Evolutionary conservation across 2,797 vertebrate species (phyloP), one percentile per base, ranked within the genome.

Genomic region (Sebastes umbrosus): DNA sequence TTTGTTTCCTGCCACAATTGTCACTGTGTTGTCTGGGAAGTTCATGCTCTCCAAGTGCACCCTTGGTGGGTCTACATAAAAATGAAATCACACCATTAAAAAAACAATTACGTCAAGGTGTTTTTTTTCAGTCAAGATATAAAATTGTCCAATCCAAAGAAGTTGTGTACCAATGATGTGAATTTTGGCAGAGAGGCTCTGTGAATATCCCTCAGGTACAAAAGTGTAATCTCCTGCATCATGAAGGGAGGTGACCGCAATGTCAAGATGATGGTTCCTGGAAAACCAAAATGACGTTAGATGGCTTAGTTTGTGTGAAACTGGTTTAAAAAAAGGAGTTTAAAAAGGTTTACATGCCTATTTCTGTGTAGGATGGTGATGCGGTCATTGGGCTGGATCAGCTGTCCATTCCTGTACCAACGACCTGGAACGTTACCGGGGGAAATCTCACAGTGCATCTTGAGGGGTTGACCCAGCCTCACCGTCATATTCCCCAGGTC

Each of bases 171-270:
- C 99, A 77, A 99, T 97, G 77, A 99, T 94, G 64, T 97, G 97
- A 55, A 99, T 79, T 96, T 97, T 98, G 88, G 96, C 96, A 68
- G 94, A 93, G 83, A 99, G 96, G 81, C 96, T 97, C 73, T 97
- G 90, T 58, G 96, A 94, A 86, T 99, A 99, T 32, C 97, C 97
- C 77, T 99, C 98, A 13, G 97, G 99, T 75, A 98, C 94, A 92
- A 99, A 99, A 54, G 96, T 97, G 83, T 99, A 99, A 80, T 99
- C 98, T 60, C 97, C 99, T 70, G 97, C 95, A 84, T 99, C 99
- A 14, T 99, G 97, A 80, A 97, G 93, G 43, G 96, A 93, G 85
- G 95, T 75, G 12, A 88, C 90, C 24, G 90, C 94, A 86, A 99
- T 95, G 80, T 98, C 95, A 88, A 99, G 93, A 79, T 96, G 96